phyloP scores from a whole-genome alignment of 2,888 invertebrate species.

The Thysanoteuthis rhombus region DNA sequence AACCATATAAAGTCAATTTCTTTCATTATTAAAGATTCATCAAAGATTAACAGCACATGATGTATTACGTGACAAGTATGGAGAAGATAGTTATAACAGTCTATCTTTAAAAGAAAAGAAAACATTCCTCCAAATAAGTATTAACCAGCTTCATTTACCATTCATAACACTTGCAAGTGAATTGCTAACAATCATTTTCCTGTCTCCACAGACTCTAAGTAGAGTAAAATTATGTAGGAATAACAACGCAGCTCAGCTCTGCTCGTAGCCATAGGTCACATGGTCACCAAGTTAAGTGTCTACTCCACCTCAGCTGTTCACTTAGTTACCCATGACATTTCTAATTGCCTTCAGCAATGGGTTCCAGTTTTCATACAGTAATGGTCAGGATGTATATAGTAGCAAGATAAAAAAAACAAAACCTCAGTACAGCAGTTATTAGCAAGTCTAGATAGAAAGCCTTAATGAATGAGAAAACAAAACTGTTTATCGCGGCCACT shows the following conservation, averaged over 20 bases:
- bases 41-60: too few relatives aligned
- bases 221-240: not conserved
- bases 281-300: not conserved
- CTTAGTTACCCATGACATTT: not conserved
- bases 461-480: not conserved
- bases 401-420: too few relatives aligned
- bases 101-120: not conserved
- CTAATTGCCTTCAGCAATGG: not conserved
- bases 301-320: not conserved
- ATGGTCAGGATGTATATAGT: not conserved
- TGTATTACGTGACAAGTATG: too few relatives aligned
- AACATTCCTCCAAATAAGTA: not conserved
- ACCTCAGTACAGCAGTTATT: not conserved
- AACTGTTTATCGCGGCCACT: not conserved
- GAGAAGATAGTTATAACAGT: not conserved
- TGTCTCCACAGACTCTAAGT: not conserved
- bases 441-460: not conserved
- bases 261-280: not conserved
- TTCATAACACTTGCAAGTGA: conserved; percentile 12
- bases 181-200: not conserved
- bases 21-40: too few relatives aligned
- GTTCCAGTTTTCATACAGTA: not conserved
- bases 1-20: too few relatives aligned
- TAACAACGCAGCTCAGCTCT: not conserved
- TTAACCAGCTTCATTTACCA: not conserved